These are phyloP conservation scores for Liodrosophila aerea DNA, from an alignment of 2,888 invertebrate species.

Conservation along the genomic window DNA sequence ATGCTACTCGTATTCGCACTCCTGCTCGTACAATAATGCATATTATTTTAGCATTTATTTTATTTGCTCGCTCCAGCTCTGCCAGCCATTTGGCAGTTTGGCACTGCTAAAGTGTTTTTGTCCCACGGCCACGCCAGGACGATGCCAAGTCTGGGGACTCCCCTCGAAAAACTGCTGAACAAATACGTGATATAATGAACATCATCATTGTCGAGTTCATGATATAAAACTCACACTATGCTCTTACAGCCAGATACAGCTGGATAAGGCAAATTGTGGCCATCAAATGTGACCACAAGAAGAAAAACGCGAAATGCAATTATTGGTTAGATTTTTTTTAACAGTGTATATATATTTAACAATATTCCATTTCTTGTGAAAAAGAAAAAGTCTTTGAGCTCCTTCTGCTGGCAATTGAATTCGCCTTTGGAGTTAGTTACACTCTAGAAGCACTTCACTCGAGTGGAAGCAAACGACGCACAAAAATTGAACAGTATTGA, in stretches of 20 bases:
- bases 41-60: conserved; percentile 64
- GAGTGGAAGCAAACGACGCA: conserved; percentile 48
- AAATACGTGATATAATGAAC: conserved; percentile 51
- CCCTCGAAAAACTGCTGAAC: conserved; percentile 21
- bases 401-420: conserved; percentile 52
- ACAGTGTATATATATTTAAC: conserved; percentile 6
- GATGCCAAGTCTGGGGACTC: conserved; percentile 22
- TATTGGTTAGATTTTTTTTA: neutral
- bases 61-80: conserved; percentile 30
- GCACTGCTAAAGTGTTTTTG: conserved; percentile 48
- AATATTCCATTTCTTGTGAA: conserved; percentile 32
- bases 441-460: conserved; percentile 42
- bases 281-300: too few species aligned
- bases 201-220: conserved; percentile 15
- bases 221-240: conserved; percentile 19
- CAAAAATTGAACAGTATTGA: conserved; percentile 71
- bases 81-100: conserved; percentile 47
- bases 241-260: neutral
- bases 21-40: conserved; percentile 50
- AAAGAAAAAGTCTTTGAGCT: conserved; percentile 35
- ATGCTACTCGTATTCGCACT: conserved; percentile 7
- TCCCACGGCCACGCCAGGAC: conserved; percentile 14
- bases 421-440: conserved; percentile 53
- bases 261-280: neutral
- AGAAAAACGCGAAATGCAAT: too few species aligned